Base-by-base conservation (phyloP, 2,113 vertebrate species). In the Triplophysa dalaica region DNA sequence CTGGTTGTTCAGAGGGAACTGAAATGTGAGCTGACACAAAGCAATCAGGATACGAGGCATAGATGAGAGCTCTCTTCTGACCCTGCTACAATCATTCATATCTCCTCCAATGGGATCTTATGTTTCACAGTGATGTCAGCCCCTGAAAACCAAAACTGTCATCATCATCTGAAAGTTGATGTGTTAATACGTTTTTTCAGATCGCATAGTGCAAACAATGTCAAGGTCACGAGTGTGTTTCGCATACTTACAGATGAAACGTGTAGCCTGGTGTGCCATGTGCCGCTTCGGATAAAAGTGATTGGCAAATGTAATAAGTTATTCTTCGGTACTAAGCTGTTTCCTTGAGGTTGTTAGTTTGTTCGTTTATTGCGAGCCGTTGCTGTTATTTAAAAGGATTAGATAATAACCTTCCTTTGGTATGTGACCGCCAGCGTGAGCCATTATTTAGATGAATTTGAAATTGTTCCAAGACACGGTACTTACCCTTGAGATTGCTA, bases 31-130 rank as follows among this genome's bases (percentile, higher is more conserved):
- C 67, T 75, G 80, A 84, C 58, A 21, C 74, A 52, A 87, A 64
- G 81, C 82, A 86, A 82, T 89, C 79, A 83, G 84, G 60, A 67
- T 62, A 66, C 83, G 82, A 88, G 73, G 85, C 81, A 81, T 81
- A 81, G 82, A 83, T 61, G 78, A 84, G 87, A 82, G 85, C 86
- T 85, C 63, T 56, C 13, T 74, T 60, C 70, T 85, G 82, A 81
- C 77, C 81, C 14, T 65, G 61, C 43, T 26, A 69, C 78, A 64
- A 48, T 85, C 50, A 8, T 52, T 81, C 78, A 74, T 26, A 63
- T 58, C 67, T 77, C 61, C 24, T 72, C 24, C 29, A 12, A 62
- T 61, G 54, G 1, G 8, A 58, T 58, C 54, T n/a, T 8, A 21
- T 48, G 70, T 58, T 73, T 70, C 43, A 61, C 64, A 14, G 50